Evolutionary conservation across 2,888 invertebrate genomes (phyloP).

Genomic region (Dolichopus griseipennis): DNA sequence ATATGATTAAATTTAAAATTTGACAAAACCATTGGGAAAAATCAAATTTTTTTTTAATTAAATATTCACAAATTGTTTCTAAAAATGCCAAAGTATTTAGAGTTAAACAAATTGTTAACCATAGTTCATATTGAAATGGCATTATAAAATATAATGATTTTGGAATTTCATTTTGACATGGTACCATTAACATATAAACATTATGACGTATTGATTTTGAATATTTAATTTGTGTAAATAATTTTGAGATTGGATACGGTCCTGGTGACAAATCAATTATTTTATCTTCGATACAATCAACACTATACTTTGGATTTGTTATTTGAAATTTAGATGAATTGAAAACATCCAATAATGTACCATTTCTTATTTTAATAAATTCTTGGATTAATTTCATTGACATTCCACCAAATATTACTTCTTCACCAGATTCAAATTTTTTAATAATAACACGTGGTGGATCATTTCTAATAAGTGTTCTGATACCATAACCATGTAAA

Average conservation of each 20-base stretch:
- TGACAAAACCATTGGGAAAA: neutral
- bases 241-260: neutral
- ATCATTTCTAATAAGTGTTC: neutral
- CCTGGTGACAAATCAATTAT: neutral
- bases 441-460: neutral
- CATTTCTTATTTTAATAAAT: neutral
- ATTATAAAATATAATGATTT: neutral
- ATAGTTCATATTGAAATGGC: neutral
- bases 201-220: neutral
- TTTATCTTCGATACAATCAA: neutral
- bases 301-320: no score
- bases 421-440: neutral
- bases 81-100: neutral
- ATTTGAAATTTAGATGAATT: neutral
- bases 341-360: neutral
- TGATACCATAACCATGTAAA: neutral
- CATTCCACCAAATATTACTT: neutral
- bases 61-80: neutral
- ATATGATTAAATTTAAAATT: no score
- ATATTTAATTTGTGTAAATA: neutral
- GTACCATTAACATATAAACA: neutral
- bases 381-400: neutral
- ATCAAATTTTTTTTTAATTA: neutral
- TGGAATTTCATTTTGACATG: neutral
- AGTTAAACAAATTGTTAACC: neutral